Evolutionary conservation across 1,140 invertebrate genomes (phyloP).

Genomic region (Bombus balteatus): DNA sequence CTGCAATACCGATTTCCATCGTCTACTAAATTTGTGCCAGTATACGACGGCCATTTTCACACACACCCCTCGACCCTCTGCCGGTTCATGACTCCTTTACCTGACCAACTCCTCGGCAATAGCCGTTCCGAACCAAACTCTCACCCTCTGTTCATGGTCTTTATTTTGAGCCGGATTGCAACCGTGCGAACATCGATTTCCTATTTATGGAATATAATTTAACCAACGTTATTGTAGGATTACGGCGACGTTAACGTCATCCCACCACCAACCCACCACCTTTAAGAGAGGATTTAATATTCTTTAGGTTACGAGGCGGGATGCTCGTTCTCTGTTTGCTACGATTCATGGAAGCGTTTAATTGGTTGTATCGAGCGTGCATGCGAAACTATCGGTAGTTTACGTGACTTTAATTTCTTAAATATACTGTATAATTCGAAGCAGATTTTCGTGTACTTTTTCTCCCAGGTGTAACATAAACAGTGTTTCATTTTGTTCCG

Average conservation of each 20-base stretch:
- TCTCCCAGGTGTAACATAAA: not conserved
- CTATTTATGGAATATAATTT: conserved; percentile 64
- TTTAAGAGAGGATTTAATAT: conserved; percentile 11
- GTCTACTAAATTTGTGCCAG: not conserved
- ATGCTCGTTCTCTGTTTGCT: not conserved
- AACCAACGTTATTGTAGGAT: conserved; percentile 45
- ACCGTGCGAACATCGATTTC: conserved; percentile 52
- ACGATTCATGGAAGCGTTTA: not conserved
- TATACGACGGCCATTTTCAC: not conserved
- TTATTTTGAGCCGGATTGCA: conserved; percentile 48
- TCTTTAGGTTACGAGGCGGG: conserved; percentile 1
- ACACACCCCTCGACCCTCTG: too few species aligned
- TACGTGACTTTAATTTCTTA: not conserved
- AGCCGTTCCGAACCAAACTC: not conserved
- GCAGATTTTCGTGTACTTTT: not conserved
- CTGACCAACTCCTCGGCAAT: not conserved
- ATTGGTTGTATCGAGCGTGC: conserved; percentile 20
- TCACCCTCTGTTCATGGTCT: not conserved
- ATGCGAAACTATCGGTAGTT: not conserved
- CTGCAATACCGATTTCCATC: not conserved
- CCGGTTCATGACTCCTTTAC: not conserved
- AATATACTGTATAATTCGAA: not conserved
- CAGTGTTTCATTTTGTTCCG: not conserved
- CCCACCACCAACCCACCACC: not conserved
- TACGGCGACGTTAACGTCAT: conserved; percentile 27